Percentiles rank a stretch among this genome's conserved stretches.
Evolutionary conservation across 1,140 invertebrate genomes (phyloP).

Genomic region (Asbolus verrucosus): DNA sequence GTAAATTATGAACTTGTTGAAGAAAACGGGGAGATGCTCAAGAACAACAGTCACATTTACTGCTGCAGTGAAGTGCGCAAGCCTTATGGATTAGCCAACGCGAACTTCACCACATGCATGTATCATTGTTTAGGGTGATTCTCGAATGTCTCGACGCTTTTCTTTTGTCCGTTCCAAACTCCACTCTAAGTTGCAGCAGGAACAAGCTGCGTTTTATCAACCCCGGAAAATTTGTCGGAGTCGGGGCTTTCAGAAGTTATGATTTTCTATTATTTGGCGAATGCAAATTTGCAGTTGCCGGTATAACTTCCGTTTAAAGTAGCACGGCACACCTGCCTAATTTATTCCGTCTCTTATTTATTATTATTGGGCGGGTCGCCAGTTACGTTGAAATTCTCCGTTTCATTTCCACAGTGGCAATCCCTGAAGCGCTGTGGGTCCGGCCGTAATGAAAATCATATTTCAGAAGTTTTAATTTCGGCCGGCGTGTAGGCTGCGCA

Average conservation of each 20-base stretch:
- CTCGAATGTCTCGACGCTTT: slow-evolving; percentile 2
- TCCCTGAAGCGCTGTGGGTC: slow-evolving; percentile 36
- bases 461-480: slow-evolving; percentile 44
- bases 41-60: slow-evolving; percentile 30
- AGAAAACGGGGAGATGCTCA: slow-evolving; percentile 23
- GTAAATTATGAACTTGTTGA: slow-evolving; percentile 48
- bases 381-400: slow-evolving; percentile 33
- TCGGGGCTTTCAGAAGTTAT: slow-evolving; percentile 16
- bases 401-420: slow-evolving; percentile 14
- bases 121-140: slow-evolving; percentile 24
- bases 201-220: slow-evolving; percentile 26
- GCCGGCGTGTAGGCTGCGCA: slow-evolving; percentile 26
- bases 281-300: slow-evolving; percentile 31
- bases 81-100: slow-evolving; percentile 25
- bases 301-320: slow-evolving; percentile 31
- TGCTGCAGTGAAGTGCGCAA: slow-evolving; percentile 24
- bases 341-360: slow-evolving; percentile 44
- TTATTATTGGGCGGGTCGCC: slow-evolving; percentile 40
- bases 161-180: slow-evolving; percentile 13
- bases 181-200: neutral
- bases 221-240: neutral
- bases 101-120: slow-evolving; percentile 9
- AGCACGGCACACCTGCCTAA: slow-evolving; percentile 42
- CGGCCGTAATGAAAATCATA: slow-evolving; percentile 44
- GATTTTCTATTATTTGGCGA: slow-evolving; percentile 38